phyloP scores from a whole-genome alignment of 2,113 vertebrate genomes.

The Nothobranchius kuhntae region DNA sequence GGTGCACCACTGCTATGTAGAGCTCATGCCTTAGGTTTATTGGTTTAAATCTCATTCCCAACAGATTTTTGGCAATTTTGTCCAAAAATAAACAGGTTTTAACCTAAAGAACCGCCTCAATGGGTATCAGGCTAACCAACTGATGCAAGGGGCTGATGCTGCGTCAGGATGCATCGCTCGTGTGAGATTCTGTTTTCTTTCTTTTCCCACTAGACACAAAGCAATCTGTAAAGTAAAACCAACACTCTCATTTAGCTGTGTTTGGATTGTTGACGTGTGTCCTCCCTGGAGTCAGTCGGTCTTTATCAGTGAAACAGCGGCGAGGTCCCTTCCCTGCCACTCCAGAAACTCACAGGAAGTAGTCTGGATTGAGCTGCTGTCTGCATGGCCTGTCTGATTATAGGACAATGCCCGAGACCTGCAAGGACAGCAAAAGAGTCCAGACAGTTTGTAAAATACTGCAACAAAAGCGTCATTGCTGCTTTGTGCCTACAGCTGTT shows the following conservation, averaged over 20 bases:
- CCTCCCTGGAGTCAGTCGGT: slow-evolving; percentile 28
- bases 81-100: too few relatives aligned
- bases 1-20: too few relatives aligned
- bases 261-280: neutral
- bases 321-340: slow-evolving; percentile 9
- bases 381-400: slow-evolving; percentile 57
- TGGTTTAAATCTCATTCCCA: too few relatives aligned
- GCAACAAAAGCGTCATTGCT: neutral
- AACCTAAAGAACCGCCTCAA: neutral
- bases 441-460: neutral
- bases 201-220: too few relatives aligned
- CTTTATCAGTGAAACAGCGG: slow-evolving; percentile 39
- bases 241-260: neutral
- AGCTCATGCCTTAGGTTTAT: too few relatives aligned
- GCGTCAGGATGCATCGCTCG: neutral
- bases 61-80: neutral
- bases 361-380: slow-evolving; percentile 66
- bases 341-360: slow-evolving; percentile 63
- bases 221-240: too few relatives aligned
- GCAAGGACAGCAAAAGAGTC: slow-evolving; percentile 45
- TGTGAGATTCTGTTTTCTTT: too few relatives aligned
- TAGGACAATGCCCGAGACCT: slow-evolving; percentile 19
- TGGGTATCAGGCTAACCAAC: neutral
- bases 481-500: neutral
- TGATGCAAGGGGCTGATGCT: too few relatives aligned